These are phyloP conservation scores for Apamea epomidion DNA, from an alignment of 2,888 invertebrate genomes.

Conservation along the genomic window DNA sequence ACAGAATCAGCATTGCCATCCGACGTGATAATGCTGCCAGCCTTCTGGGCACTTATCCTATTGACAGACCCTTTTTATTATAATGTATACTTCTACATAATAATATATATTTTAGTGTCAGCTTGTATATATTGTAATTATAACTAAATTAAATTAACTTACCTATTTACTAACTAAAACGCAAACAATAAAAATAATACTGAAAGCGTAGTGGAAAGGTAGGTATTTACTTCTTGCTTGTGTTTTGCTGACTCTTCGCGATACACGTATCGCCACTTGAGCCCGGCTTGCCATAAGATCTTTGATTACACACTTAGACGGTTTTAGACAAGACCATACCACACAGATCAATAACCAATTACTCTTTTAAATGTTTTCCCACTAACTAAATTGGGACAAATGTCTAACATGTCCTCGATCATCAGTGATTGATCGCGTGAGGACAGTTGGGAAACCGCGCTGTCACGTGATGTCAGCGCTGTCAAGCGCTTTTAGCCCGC, in stretches of 20 bases:
- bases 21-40: neutral
- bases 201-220: neutral
- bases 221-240: slow-evolving; percentile 11
- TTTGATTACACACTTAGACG: neutral
- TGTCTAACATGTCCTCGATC: slow-evolving; percentile 58
- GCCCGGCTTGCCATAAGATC: neutral
- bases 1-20: neutral
- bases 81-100: too few relatives aligned
- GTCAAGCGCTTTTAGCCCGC: slow-evolving; percentile 67
- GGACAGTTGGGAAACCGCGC: slow-evolving; percentile 49
- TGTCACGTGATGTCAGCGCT: slow-evolving; percentile 67
- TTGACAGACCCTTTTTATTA: too few relatives aligned
- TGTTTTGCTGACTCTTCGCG: neutral
- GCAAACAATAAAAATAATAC: neutral
- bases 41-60: neutral
- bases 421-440: slow-evolving; percentile 66
- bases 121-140: neutral
- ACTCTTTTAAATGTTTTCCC: slow-evolving; percentile 31
- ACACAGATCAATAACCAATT: slow-evolving; percentile 36
- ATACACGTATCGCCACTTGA: neutral
- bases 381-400: slow-evolving; percentile 54
- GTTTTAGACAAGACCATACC: neutral
- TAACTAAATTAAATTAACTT: neutral
- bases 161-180: neutral
- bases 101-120: too few relatives aligned